Conservation (phyloP, 1,140 invertebrate species). For the Aphis craccivora region DNA sequence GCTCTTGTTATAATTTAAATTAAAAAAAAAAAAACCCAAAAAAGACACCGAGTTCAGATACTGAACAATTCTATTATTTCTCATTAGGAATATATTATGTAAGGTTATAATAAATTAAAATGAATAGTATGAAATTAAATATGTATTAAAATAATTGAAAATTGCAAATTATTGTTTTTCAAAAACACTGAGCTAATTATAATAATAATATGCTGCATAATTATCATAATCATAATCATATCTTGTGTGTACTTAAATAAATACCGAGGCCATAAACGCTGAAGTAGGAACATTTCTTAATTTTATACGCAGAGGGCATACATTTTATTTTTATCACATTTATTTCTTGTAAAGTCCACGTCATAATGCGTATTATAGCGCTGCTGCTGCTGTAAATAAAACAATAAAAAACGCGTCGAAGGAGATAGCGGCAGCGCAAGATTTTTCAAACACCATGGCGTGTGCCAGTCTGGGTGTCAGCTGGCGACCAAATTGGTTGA, state of each 20-base stretch:
- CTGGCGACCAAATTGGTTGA: slow-evolving; percentile 51
- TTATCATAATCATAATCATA: neutral
- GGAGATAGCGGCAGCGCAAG: neutral
- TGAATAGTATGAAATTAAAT: neutral
- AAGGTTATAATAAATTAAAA: neutral
- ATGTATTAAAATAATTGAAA: neutral
- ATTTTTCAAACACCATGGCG: slow-evolving; percentile 12
- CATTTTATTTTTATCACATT: neutral
- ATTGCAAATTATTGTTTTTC: neutral
- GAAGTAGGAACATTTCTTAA: neutral
- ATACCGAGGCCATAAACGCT: neutral
- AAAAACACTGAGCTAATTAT: neutral
- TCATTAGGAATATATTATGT: neutral
- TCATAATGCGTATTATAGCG: neutral
- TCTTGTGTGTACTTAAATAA: neutral
- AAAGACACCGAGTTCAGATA: neutral
- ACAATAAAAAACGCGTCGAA: slow-evolving; percentile 22
- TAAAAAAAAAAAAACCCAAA: too few relatives aligned
- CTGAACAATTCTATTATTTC: too few relatives aligned
- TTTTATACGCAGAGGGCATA: neutral
- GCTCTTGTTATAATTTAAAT: neutral
- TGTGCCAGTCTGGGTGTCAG: slow-evolving; percentile 18
- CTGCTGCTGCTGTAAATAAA: neutral
- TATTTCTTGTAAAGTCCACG: neutral
- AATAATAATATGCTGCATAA: neutral